phyloP scores from a whole-genome alignment of 2,113 vertebrate genomes.

The Dasyurus viverrinus region DNA sequence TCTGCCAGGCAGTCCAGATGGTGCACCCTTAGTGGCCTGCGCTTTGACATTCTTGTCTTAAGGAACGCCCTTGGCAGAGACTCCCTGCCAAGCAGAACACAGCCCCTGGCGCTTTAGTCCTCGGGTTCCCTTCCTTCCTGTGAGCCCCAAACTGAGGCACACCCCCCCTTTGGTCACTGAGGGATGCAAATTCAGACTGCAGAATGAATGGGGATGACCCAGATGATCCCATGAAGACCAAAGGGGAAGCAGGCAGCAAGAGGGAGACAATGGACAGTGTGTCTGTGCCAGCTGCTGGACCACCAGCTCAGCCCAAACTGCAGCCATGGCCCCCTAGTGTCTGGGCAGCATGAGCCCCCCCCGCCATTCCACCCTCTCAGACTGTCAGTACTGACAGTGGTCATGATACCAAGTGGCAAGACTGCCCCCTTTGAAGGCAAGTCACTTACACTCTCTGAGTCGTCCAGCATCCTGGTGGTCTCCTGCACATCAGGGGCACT shows the following conservation, averaged over 20 bases:
- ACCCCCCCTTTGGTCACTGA: background rate
- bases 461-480: slow-evolving; percentile 95
- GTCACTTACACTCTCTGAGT: slow-evolving; percentile 94
- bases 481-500: slow-evolving; percentile 95
- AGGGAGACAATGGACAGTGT: background rate
- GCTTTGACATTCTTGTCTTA: background rate
- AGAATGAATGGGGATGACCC: background rate
- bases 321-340: background rate
- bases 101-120: background rate
- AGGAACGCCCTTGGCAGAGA: background rate
- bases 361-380: background rate
- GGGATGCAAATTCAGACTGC: background rate
- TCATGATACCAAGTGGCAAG: too few species aligned
- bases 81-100: background rate
- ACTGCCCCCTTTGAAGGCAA: background rate
- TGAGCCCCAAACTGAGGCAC: background rate
- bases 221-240: background rate
- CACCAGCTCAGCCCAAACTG: background rate
- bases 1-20: background rate
- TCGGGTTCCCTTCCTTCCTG: background rate
- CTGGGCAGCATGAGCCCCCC: background rate
- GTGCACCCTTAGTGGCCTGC: rapidly evolving
- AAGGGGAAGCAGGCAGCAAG: background rate
- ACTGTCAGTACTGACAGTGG: background rate
- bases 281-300: background rate